These are phyloP conservation scores for Phoenicopterus ruber DNA, from an alignment of 2,113 vertebrate genomes.

Conservation along the genomic window DNA sequence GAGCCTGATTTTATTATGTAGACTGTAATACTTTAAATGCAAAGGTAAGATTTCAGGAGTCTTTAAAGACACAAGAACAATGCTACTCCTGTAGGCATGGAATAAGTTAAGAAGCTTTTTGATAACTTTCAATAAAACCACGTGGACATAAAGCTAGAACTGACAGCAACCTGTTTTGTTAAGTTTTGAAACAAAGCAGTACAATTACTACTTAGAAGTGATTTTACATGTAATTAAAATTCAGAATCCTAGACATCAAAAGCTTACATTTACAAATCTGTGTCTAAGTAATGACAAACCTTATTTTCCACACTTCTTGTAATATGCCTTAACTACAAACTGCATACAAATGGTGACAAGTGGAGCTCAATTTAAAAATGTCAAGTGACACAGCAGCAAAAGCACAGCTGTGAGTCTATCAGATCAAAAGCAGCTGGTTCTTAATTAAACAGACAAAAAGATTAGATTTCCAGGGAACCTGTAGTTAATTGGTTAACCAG, in stretches of 20 bases:
- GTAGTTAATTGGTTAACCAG: constrained; percentile 63
- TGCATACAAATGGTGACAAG: constrained; percentile 34
- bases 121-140: neutral
- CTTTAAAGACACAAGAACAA: neutral
- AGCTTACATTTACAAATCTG: constrained; percentile 31
- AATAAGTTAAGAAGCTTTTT: neutral
- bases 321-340: constrained; percentile 46
- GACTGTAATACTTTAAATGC: neutral
- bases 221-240: constrained; percentile 23
- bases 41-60: neutral
- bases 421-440: constrained; percentile 69
- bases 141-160: neutral
- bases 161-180: neutral
- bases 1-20: neutral
- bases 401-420: constrained; percentile 63
- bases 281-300: constrained; percentile 37
- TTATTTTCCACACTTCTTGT: constrained; percentile 46
- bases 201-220: neutral
- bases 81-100: neutral
- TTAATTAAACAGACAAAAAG: constrained; percentile 70
- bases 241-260: constrained; percentile 46
- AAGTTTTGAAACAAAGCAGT: neutral
- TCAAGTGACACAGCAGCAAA: constrained; percentile 60
- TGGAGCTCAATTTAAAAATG: constrained; percentile 55
- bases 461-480: constrained; percentile 50